Evolutionary conservation across 2,113 vertebrate genomes (phyloP).

Genomic region (Sialia sialis): DNA sequence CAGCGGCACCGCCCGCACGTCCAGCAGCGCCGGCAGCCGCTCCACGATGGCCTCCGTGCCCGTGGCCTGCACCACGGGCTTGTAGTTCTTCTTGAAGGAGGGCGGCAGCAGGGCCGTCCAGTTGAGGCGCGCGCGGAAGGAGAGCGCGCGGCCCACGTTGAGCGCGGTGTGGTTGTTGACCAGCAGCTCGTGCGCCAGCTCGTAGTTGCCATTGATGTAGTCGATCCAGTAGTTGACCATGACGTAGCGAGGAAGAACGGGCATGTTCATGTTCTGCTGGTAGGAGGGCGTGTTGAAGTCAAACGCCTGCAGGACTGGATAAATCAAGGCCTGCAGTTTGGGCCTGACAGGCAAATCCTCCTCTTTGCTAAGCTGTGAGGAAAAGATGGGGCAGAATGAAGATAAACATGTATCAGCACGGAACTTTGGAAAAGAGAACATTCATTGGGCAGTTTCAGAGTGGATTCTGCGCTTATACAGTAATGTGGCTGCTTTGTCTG

Average conservation of each 20-base stretch:
- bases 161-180: conserved; percentile 90
- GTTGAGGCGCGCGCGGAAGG: conserved; percentile 73
- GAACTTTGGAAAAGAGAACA: neutral
- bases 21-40: conserved; percentile 80
- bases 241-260: conserved; percentile 81
- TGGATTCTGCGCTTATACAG: neutral
- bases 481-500: neutral
- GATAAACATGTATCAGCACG: rapidly evolving
- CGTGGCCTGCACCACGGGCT: conserved; percentile 67
- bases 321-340: conserved; percentile 90
- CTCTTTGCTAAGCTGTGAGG: conserved; percentile 79
- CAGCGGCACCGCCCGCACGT: conserved; percentile 82
- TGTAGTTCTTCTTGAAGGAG: conserved; percentile 78
- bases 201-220: conserved; percentile 82
- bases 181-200: conserved; percentile 77
- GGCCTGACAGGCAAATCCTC: conserved; percentile 65
- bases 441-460: neutral
- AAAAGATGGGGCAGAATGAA: neutral
- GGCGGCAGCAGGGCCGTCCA: conserved; percentile 84
- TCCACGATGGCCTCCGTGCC: conserved; percentile 74
- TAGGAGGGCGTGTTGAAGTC: conserved; percentile 95
- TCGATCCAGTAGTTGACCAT: conserved; percentile 91
- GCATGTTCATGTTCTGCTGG: conserved; percentile 87
- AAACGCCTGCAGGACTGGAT: conserved; percentile 90
- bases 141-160: conserved; percentile 68